Base-by-base conservation (phyloP, 2,888 invertebrate species). In the Belgica antarctica region DNA sequence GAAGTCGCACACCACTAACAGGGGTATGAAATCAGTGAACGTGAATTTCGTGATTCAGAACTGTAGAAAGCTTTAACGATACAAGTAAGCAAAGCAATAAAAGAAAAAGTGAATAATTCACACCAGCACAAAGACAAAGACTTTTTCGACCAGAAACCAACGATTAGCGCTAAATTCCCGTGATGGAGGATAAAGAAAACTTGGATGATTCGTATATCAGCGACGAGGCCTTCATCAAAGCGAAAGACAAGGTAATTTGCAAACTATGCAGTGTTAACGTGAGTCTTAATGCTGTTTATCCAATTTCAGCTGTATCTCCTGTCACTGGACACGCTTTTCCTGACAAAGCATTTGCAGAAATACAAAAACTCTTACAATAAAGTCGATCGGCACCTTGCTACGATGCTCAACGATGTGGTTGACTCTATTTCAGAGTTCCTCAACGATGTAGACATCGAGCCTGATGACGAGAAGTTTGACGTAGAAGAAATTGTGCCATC, bases 251-350 rank as follows among this genome's bases (percentile, higher is more conserved):
- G 41, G 41, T 41, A n/a, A 41, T 41, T 31, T 7, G 41, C 8
- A 41, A 41, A n/a, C 41, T n/a, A n/a, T n/a, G n/a, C n/a, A n/a
- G n/a, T 5, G 12, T 31, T 31, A 52, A 52, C 52, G 3, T 52
- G n/a, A n/a, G n/a, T n/a, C n/a, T n/a, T n/a, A n/a, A n/a, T n/a
- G 8, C 12, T 12, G 8, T 36, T 36, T 36, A 12, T n/a, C n/a
- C n/a, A n/a, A n/a, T 24, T 59, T 24, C 31, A 61, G 61, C 61
- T 61, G n/a, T 62, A 19, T 22, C 22, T 61, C 17, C 12, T 61
- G 24, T 17, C 24, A 10, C 12, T 70, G 4, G 61, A 70, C 1
- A 70, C 70, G 10, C 31, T 12, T 41, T 3, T 70, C n/a, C 41
- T 70, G 17, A 27, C 34, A 10, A 36, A 36, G 7, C 17, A 41